A percentile compares a stretch with the other conserved stretches of the same genome.
Conservation (phyloP, 1,140 invertebrate genomes). For the Drosophila ercepeae region DNA sequence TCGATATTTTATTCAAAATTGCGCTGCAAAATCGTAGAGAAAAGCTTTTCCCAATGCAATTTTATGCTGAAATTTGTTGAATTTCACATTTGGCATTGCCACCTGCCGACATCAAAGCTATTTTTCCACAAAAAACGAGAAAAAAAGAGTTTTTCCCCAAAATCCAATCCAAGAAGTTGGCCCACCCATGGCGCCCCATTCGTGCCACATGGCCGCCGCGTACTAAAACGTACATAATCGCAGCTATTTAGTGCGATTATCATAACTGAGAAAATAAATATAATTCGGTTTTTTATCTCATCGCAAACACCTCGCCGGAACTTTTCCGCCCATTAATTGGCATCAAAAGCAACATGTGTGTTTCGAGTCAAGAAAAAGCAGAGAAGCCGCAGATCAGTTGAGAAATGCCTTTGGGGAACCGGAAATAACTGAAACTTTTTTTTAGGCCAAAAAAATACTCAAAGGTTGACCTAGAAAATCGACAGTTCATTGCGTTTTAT, state of each 20-base stretch:
- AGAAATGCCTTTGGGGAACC: neutral
- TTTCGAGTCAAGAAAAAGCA: neutral
- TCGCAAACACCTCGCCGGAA: slow-evolving; percentile 9
- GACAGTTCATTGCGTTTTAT: neutral
- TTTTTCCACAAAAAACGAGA: neutral
- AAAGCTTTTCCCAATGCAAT: neutral
- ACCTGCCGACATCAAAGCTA: slow-evolving; percentile 40
- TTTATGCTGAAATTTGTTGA: neutral
- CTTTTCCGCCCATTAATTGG: slow-evolving; percentile 17
- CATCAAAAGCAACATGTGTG: slow-evolving; percentile 12
- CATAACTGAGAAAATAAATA: slow-evolving; percentile 43
- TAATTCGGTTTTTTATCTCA: slow-evolving; percentile 14
- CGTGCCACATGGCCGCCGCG: slow-evolving; percentile 19
- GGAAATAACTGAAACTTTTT: neutral
- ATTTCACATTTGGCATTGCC: neutral
- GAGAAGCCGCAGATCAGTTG: neutral
- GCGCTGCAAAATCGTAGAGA: neutral
- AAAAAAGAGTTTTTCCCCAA: slow-evolving; percentile 10
- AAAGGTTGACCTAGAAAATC: neutral
- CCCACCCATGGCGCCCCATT: slow-evolving; percentile 24
- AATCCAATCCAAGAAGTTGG: neutral
- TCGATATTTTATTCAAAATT: neutral
- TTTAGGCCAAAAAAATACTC: neutral
- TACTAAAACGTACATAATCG: slow-evolving; percentile 13
- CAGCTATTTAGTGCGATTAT: slow-evolving; percentile 19